Evolutionary conservation across 2,113 vertebrate genomes (phyloP), one percentile per base, ranked within the genome.

Genomic region (Lepidothrix coronata): DNA sequence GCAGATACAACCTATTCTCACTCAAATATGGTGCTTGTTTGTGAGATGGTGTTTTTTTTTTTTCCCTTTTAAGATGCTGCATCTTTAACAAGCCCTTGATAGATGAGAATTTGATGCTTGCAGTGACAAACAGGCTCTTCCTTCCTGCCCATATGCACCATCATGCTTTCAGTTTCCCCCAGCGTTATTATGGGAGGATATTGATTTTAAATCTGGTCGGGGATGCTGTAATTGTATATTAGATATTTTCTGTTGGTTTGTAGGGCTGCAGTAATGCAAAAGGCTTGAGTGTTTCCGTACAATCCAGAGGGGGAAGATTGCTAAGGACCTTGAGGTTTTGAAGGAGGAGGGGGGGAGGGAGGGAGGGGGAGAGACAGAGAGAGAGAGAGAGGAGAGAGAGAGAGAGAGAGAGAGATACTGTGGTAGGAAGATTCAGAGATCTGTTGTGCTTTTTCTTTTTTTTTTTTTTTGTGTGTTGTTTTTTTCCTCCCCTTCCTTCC

Each of bases 121-220:
- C 98, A 96, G 97, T 98, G 98, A 98, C 98, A 98, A 98, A 98
- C 98, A 95, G 97, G 95, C 97, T 98, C 97, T 99, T 98, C 98
- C 98, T 98, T 98, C 98, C 98, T 98, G 98, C 97, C 83, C 92
- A 95, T 96, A 97, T 98, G 97, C 97, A 97, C 91, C 97, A 97
- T 96, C 97, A 97, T 98, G 97, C 98, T 97, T 97, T 98, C 97
- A 98, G 98, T 97, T 98, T 97, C 97, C 97, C 97, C 97, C 97
- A 93, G 97, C 93, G 75, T 99, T 98, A 98, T 98, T 98, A 98
- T 84, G 95, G 98, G 98, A 98, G 97, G 79, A 97, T 98, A 99
- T 99, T 98, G 99, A 99, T 99, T 98, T 92, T 97, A 98, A 98
- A 98, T 98, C 98, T 98, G 97, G 97, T 97, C 97, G 93, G 96